Percentiles rank a stretch among this genome's conserved stretches.
Evolutionary conservation across 2,797 vertebrate species (phyloP).

Genomic region (Bovichtus variegatus): DNA sequence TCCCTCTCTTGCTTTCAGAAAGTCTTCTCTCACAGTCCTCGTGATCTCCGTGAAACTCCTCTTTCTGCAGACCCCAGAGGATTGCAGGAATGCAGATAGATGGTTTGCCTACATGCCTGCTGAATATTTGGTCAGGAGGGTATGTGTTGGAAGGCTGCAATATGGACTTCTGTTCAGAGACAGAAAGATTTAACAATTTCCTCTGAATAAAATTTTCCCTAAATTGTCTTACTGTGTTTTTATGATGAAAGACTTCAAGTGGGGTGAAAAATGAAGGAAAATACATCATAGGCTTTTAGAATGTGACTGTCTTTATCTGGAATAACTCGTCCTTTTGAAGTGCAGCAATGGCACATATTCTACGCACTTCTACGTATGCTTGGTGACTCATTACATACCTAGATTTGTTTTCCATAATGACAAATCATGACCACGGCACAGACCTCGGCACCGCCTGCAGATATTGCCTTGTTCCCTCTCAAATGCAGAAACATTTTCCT

Average conservation of each 20-base stretch:
- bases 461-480: not conserved
- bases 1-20: slow-evolving; percentile 23
- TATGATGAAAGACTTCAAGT: not conserved
- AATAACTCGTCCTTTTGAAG: not conserved
- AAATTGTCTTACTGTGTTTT: not conserved
- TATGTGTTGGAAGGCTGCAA: slow-evolving; percentile 55
- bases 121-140: slow-evolving; percentile 63
- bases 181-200: slow-evolving; percentile 6
- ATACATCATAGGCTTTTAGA: not conserved
- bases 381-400: not conserved
- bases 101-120: slow-evolving; percentile 49
- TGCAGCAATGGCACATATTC: not conserved
- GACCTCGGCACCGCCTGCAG: not conserved
- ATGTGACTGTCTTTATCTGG: not conserved
- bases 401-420: not conserved
- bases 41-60: slow-evolving; percentile 49
- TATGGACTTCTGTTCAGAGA: slow-evolving; percentile 39
- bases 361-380: too few relatives aligned
- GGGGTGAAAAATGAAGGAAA: slow-evolving; percentile 1
- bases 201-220: not conserved
- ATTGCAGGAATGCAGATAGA: slow-evolving; percentile 66
- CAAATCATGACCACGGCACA: not conserved
- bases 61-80: slow-evolving; percentile 56
- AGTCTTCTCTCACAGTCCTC: slow-evolving; percentile 51
- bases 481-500: not conserved